Conservation (phyloP, 2,888 invertebrate species). For the Eretmocerus hayati region DNA sequence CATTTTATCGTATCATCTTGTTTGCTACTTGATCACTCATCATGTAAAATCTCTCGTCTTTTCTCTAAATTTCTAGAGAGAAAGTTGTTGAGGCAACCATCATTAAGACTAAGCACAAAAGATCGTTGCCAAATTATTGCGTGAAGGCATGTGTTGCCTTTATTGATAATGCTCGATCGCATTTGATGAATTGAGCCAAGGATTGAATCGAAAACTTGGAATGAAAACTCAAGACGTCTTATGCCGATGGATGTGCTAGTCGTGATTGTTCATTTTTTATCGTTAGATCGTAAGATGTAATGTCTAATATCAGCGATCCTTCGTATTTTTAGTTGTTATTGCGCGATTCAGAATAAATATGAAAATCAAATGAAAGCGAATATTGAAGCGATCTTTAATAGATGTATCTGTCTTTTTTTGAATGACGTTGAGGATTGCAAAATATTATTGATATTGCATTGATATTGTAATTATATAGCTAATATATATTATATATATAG, state of each 20-base stretch:
- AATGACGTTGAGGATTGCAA: conserved; percentile 40
- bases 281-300: conserved; percentile 37
- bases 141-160: conserved; percentile 19
- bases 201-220: too few relatives aligned
- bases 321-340: conserved; percentile 37
- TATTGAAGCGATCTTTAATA: conserved; percentile 30
- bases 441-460: conserved; percentile 39
- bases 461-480: conserved; percentile 26
- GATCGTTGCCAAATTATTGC: conserved; percentile 13
- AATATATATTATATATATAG: conserved; percentile 22
- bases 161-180: conserved; percentile 18
- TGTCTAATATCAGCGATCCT: conserved; percentile 35
- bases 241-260: conserved; percentile 27
- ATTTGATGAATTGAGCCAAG: conserved; percentile 5
- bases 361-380: conserved; percentile 24
- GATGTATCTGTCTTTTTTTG: conserved; percentile 38
- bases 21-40: conserved; percentile 25
- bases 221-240: too few relatives aligned
- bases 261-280: conserved; percentile 37
- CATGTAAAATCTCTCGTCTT: conserved; percentile 23
- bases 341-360: conserved; percentile 26
- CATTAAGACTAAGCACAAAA: conserved; percentile 16
- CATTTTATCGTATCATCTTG: conserved; percentile 23
- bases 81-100: conserved; percentile 22
- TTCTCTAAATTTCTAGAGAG: conserved; percentile 22